phyloP scores from a whole-genome alignment of 2,797 vertebrate species.

The Anguilla pacifica region DNA sequence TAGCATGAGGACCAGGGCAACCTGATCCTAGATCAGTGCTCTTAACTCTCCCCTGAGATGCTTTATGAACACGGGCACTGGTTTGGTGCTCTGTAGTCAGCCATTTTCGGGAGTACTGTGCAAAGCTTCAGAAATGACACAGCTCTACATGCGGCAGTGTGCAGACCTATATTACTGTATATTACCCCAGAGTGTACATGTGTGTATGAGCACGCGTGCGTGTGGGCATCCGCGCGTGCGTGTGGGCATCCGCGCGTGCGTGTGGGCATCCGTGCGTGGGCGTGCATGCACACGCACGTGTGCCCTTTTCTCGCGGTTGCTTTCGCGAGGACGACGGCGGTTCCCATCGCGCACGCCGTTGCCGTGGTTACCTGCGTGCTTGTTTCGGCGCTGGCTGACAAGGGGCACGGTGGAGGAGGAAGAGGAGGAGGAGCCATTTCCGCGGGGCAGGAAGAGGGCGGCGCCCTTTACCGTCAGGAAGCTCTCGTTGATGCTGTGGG shows the following conservation, averaged over 20 bases:
- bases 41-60: background rate
- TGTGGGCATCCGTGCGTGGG: background rate
- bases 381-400: slow-evolving; percentile 87
- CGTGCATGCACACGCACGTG: background rate
- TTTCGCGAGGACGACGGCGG: background rate
- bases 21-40: background rate
- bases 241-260: background rate
- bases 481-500: slow-evolving; percentile 91
- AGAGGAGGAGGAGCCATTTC: slow-evolving; percentile 83
- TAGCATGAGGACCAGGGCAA: background rate
- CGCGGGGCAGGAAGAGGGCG: slow-evolving; percentile 92
- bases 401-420: slow-evolving; percentile 68
- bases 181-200: background rate
- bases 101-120: background rate
- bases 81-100: background rate
- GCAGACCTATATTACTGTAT: background rate
- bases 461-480: slow-evolving; percentile 98
- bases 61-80: background rate
- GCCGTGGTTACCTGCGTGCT: slow-evolving; percentile 87
- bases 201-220: too few species aligned
- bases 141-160: background rate
- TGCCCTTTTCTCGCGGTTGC: background rate
- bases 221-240: too few species aligned
- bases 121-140: background rate
- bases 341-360: background rate